These are phyloP conservation scores for Pegoplata infirma DNA, from an alignment of 2,888 invertebrate genomes.

Conservation along the genomic window DNA sequence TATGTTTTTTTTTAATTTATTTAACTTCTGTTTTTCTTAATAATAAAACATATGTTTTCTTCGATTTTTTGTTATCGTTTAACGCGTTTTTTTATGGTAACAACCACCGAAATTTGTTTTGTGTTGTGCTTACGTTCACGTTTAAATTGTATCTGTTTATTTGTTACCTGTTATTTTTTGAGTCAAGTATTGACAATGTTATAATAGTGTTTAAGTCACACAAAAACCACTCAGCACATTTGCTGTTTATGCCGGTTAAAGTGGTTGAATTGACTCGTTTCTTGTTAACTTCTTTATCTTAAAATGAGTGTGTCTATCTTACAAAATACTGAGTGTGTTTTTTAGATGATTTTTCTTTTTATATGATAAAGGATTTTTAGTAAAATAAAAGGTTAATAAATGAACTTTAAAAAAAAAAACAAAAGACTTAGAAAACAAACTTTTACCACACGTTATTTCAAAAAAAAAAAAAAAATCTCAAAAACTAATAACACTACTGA, in stretches of 20 bases:
- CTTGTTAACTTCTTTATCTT: constrained; percentile 8
- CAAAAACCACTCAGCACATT: constrained; percentile 7
- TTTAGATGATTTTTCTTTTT: neutral
- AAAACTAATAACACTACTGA: no score
- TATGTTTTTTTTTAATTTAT: constrained; percentile 22
- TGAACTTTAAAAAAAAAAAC: no score
- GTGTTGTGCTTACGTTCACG: constrained; percentile 45
- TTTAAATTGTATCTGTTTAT: constrained; percentile 57
- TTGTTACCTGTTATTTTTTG: constrained; percentile 43
- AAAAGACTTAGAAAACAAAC: constrained; percentile 43
- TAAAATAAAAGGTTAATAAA: no score
- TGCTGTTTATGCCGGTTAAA: constrained; percentile 41
- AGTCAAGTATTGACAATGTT: constrained; percentile 37
- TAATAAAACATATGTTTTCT: constrained; percentile 24
- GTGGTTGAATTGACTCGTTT: neutral
- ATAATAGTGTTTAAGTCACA: neutral
- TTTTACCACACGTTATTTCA: neutral
- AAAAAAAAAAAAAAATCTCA: no score
- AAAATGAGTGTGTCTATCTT: neutral
- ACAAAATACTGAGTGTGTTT: neutral
- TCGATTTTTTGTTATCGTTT: constrained; percentile 1
- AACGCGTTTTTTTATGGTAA: no score
- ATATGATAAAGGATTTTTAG: neutral
- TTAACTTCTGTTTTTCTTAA: neutral
- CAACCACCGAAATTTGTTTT: constrained; percentile 9